These are phyloP conservation scores for Molanna angustata DNA, from an alignment of 2,888 invertebrate genomes.

Conservation along the genomic window DNA sequence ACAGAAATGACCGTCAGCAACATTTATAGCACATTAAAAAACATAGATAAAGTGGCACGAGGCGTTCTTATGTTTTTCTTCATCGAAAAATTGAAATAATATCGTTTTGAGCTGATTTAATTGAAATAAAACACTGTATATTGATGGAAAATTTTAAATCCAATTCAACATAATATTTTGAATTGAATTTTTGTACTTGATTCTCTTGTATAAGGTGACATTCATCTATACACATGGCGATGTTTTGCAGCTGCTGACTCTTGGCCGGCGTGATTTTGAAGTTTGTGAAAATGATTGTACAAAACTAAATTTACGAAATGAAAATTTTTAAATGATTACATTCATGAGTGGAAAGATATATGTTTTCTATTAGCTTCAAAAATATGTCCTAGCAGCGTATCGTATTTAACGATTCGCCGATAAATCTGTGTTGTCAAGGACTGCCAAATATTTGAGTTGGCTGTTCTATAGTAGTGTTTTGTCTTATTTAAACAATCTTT, in stretches of 20 bases:
- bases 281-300: too few species aligned
- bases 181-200: neutral
- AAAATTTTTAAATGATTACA: too few species aligned
- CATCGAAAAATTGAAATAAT: slow-evolving; percentile 17
- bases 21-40: neutral
- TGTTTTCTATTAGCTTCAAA: too few species aligned
- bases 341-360: too few species aligned
- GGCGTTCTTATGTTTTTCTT: slow-evolving; percentile 29
- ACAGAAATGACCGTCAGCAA: too few species aligned
- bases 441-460: too few species aligned
- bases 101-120: too few species aligned
- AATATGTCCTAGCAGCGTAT: too few species aligned
- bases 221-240: slow-evolving; percentile 20
- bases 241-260: slow-evolving; percentile 24
- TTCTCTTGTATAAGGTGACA: slow-evolving; percentile 9
- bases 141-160: slow-evolving; percentile 10
- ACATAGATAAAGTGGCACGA: slow-evolving; percentile 15
- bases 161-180: slow-evolving; percentile 3
- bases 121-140: too few species aligned
- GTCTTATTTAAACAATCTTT: neutral
- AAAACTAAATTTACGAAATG: too few species aligned
- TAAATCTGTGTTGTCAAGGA: too few species aligned
- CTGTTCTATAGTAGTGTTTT: neutral
- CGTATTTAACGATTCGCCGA: too few species aligned
- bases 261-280: slow-evolving; percentile 23